Evolutionary conservation across 2,888 invertebrate genomes (phyloP), one percentile per base, ranked within the genome.

Genomic region (Kuschelorhynchus macadamiae): DNA sequence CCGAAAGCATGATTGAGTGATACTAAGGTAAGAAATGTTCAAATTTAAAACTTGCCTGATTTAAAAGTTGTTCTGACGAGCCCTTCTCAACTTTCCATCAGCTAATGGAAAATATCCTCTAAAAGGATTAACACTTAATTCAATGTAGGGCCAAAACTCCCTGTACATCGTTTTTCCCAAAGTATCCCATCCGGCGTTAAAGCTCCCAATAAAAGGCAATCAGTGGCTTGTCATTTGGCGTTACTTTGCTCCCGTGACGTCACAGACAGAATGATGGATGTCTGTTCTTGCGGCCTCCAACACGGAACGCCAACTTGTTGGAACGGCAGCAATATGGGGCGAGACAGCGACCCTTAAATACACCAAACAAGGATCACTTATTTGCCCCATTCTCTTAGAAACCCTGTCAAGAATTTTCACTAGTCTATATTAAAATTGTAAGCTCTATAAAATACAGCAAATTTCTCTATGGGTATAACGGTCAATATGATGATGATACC

Each of bases 151-250:
- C 9, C 17, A 33, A 30, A 16, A 25, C 33, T 52, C 55, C 46
- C 46, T 57, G 46, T 57, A 44, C 46, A 49, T 57, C 57, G 44
- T 57, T 49, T 57, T 44, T 53, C 62, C 20, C 39, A 56, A 63
- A 57, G 47, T 64, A 64, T 44, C 53, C 50, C 70, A 62, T 66
- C 57, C 63, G 75, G 76, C 81, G 84, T 84, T 85, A 84, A 85
- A 81, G 69, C 81, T 82, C 80, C 84, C 82, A 84, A 85, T 85
- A 84, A 85, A 81, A 83, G 83, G 84, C 84, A 85, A 86, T 85
- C 85, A 85, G 83, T 84, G 84, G 80, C 81, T 82, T 84, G 85
- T 85, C 85, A 84, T 81, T 77, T 79, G 74, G 76, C 80, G 80
- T 82, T 81, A 81, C 81, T 79, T 76, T 81, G 78, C 75, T 78